Base-by-base conservation (phyloP, 1,140 invertebrate species). In the Pararge aegeria region DNA sequence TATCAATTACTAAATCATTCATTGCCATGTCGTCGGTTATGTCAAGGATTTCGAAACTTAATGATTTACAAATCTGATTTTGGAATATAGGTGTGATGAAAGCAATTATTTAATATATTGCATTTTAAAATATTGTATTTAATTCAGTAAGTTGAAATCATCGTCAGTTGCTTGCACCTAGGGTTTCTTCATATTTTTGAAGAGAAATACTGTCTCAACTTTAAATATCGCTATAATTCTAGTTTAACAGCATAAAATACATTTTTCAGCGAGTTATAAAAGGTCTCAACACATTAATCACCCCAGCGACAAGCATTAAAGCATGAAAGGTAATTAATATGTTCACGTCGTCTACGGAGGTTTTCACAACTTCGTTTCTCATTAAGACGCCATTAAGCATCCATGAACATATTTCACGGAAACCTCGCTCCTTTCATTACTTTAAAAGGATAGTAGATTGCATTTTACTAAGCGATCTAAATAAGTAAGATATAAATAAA, bases 251-350 rank as follows among this genome's bases (percentile, higher is more conserved):
- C 18, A 42, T 16, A 10, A 18, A 42, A 16, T 16, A 42, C 38
- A 42, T 42, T 42, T 42, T 42, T 42, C 13, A 13, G 5, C 9
- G 16, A 10, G 18, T 20, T 30, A 48, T 27, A 49, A 60, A 24
- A 52, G 20, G 21, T 56, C 53, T 38, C 21, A 15, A 15, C 42
- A 37, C 68, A 78, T 79, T 67, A 73, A 82, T 79, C 75, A 79
- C 68, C 15, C 44, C 44, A 53, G 53, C 53, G 64, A 70, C 69
- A 51, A 64, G 61, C 57, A 66, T 75, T 75, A 75, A 75, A 77
- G 68, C 65, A 66, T 68, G 64, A 61, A 66, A 51, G 71, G 75
- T 83, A 83, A 83, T 83, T 83, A 83, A 81, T 81, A 81, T 78
- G 77, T 80, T 80, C 69, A 44, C 71, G 71, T 68, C 70, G 57